These are phyloP conservation scores for Orientallactaga sibirica DNA, from an alignment of 2,797 vertebrate species.

Conservation along the genomic window DNA sequence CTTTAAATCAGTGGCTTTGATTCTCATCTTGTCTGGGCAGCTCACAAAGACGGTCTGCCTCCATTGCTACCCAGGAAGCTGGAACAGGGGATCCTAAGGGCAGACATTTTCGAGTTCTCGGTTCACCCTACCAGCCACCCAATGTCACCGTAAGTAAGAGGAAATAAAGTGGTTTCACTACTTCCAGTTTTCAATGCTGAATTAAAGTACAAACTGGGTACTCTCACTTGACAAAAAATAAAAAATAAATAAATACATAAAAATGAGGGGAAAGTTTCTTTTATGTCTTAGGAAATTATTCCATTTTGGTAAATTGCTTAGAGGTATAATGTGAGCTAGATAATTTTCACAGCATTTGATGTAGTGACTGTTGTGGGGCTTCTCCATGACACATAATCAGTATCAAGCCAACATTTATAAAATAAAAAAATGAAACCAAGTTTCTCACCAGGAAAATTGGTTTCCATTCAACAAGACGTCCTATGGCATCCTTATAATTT, in stretches of 20 bases:
- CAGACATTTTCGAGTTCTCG: background rate
- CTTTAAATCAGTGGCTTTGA: slow-evolving; percentile 50
- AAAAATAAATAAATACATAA: slow-evolving; percentile 75
- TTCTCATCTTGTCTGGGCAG: slow-evolving; percentile 47
- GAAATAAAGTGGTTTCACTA: slow-evolving; percentile 38
- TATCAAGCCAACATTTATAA: slow-evolving; percentile 84
- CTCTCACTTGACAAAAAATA: slow-evolving; percentile 70
- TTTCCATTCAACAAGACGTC: slow-evolving; percentile 82
- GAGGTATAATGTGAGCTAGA: slow-evolving; percentile 82
- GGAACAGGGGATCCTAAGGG: slow-evolving; percentile 11
- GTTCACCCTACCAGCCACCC: background rate
- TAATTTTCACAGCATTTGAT: slow-evolving; percentile 85
- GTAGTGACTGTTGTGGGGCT: slow-evolving; percentile 72
- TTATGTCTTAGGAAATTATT: slow-evolving; percentile 83
- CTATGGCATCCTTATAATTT: slow-evolving; percentile 75
- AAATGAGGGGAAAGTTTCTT: slow-evolving; percentile 76
- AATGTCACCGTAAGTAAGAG: background rate
- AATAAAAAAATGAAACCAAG: slow-evolving; percentile 81
- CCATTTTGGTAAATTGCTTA: slow-evolving; percentile 81
- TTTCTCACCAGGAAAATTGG: slow-evolving; percentile 85
- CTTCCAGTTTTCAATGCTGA: slow-evolving; percentile 59
- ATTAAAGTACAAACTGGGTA: slow-evolving; percentile 63
- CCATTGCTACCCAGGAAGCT: background rate
- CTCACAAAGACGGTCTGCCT: background rate
- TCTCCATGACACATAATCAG: slow-evolving; percentile 82